phyloP scores from a whole-genome alignment of 2,888 invertebrate species.

The Salpingus planirostris region DNA sequence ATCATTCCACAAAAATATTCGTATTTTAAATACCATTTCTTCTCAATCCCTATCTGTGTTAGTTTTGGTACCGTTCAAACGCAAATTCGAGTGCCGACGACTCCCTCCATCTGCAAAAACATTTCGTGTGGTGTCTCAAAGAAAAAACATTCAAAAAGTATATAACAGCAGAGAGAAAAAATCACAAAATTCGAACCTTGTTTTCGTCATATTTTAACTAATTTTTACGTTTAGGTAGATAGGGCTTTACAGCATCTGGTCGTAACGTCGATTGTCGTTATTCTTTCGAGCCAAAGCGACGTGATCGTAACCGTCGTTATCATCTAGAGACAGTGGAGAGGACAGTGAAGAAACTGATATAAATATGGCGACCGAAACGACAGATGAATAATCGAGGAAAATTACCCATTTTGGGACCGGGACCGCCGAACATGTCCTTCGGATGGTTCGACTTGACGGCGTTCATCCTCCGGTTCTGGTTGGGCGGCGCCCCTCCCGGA shows the following conservation, averaged over 20 bases:
- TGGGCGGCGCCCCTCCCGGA: constrained; percentile 40
- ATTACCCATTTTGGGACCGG: constrained; percentile 60
- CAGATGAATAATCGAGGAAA: background rate
- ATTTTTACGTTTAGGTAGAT: too few species aligned
- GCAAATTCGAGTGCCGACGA: constrained; percentile 49
- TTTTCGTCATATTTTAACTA: too few species aligned
- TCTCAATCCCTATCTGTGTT: constrained; percentile 41
- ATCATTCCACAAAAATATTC: constrained; percentile 13
- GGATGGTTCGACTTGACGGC: constrained; percentile 83
- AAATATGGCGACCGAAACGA: background rate
- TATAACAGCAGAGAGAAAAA: too few species aligned
- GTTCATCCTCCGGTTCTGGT: constrained; percentile 70
- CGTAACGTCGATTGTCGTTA: constrained; percentile 8
- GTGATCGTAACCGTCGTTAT: constrained; percentile 8
- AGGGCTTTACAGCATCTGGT: constrained; percentile 11
- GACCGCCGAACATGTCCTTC: constrained; percentile 58
- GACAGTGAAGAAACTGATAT: constrained; percentile 1
- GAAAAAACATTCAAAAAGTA: too few species aligned
- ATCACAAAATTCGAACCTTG: constrained; percentile 9
- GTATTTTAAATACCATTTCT: constrained; percentile 22
- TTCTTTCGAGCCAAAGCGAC: constrained; percentile 1
- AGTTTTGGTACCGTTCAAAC: constrained; percentile 52
- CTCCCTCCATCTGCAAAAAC: constrained; percentile 47
- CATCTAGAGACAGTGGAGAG: constrained; percentile 6
- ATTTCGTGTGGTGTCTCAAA: too few species aligned